Percentiles rank a stretch among this genome's conserved stretches.
These are phyloP conservation scores for Andrena camellia DNA, from an alignment of 2,888 invertebrate species.

Conservation along the genomic window DNA sequence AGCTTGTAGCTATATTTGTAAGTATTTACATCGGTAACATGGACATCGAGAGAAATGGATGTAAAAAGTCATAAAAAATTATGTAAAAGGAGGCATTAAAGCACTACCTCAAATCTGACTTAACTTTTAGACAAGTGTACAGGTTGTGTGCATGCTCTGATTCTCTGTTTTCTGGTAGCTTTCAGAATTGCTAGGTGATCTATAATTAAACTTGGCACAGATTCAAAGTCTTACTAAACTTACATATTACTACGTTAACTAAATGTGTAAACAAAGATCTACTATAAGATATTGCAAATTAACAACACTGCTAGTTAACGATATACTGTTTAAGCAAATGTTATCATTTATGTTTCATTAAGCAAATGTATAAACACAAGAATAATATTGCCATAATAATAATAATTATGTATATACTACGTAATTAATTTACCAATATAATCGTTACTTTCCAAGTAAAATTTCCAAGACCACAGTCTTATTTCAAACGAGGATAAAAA, in stretches of 20 bases:
- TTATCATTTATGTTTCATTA: not conserved
- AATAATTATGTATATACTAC: not conserved
- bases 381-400: not conserved
- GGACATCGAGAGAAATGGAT: conserved; percentile 1
- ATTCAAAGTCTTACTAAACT: conserved; percentile 70
- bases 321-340: conserved; percentile 2
- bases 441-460: not conserved
- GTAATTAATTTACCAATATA: not conserved
- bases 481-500: not conserved
- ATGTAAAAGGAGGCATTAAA: not conserved
- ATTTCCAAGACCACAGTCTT: not conserved
- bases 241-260: conserved; percentile 65
- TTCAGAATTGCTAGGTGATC: conserved; percentile 72
- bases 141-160: conserved; percentile 62
- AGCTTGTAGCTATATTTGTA: not conserved
- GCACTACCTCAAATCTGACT: conserved; percentile 32
- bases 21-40: not conserved
- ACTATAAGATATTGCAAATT: conserved; percentile 17
- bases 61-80: not conserved
- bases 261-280: conserved; percentile 63
- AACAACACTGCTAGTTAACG: not conserved
- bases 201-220: conserved; percentile 78
- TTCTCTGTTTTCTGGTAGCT: conserved; percentile 71
- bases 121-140: conserved; percentile 52
- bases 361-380: not conserved